Percentiles rank a stretch among this genome's conserved stretches.
These are phyloP conservation scores for Tortricodes alternella DNA, from an alignment of 2,888 invertebrate species.

Conservation along the genomic window DNA sequence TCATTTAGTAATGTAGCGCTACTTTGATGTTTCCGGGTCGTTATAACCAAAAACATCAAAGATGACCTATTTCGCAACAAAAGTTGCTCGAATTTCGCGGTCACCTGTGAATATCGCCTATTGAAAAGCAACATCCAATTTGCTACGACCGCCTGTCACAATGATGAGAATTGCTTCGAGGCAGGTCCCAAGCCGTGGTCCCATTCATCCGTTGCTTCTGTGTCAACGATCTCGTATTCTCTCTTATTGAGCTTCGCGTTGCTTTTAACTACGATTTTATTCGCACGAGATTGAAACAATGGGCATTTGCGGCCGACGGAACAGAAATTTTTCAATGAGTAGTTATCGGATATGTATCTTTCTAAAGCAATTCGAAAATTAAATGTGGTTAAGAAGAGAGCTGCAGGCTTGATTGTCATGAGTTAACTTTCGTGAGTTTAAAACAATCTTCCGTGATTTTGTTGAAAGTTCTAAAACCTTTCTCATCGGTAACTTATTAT, in stretches of 20 bases:
- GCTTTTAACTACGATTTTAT: slow-evolving; percentile 19
- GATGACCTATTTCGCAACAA: slow-evolving; percentile 11
- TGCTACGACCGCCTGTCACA: slow-evolving; percentile 61
- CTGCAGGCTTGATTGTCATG: slow-evolving; percentile 15
- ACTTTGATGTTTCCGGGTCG: neutral
- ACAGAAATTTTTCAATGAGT: slow-evolving; percentile 24
- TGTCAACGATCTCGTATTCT: slow-evolving; percentile 50
- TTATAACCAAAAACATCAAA: slow-evolving; percentile 8
- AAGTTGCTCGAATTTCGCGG: slow-evolving; percentile 21
- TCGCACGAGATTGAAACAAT: slow-evolving; percentile 26
- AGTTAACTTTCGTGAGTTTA: too few relatives aligned
- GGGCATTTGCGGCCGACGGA: slow-evolving; percentile 1
- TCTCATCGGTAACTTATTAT: too few relatives aligned
- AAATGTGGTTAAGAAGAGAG: slow-evolving; percentile 12
- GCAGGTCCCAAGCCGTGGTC: slow-evolving; percentile 51
- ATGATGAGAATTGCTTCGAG: slow-evolving; percentile 63
- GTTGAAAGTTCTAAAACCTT: too few relatives aligned
- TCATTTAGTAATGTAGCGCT: neutral
- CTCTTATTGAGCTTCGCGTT: slow-evolving; percentile 51
- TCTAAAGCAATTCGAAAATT: slow-evolving; percentile 12
- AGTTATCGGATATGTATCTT: slow-evolving; percentile 18
- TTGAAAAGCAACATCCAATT: slow-evolving; percentile 56
- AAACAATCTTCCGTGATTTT: too few relatives aligned
- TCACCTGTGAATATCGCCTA: slow-evolving; percentile 40
- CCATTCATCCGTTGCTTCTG: slow-evolving; percentile 54